phyloP scores from a whole-genome alignment of 2,888 invertebrate genomes.

The Auanema sp. region DNA sequence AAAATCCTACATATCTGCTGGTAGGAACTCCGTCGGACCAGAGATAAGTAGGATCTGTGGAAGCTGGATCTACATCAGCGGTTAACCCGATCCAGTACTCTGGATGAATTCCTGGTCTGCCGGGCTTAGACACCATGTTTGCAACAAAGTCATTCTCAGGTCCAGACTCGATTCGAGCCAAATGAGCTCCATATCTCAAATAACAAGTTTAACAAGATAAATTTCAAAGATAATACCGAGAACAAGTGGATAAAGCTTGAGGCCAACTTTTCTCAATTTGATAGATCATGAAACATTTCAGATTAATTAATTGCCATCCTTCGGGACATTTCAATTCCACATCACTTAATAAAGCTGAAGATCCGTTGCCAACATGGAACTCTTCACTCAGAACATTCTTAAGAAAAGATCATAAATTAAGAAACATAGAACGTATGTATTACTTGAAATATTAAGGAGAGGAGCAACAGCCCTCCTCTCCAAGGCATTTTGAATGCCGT shows the following conservation, averaged over 20 bases:
- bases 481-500: slow-evolving; percentile 17
- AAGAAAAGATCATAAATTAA: background rate
- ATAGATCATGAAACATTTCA: slow-evolving; percentile 57
- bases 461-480: slow-evolving; percentile 14
- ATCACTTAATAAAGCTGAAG: slow-evolving; percentile 28
- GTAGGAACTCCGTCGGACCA: slow-evolving; percentile 63
- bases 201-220: slow-evolving; percentile 10
- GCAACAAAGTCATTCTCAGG: slow-evolving; percentile 88
- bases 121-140: slow-evolving; percentile 72
- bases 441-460: slow-evolving; percentile 16
- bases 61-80: slow-evolving; percentile 7
- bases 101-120: slow-evolving; percentile 30
- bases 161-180: slow-evolving; percentile 87
- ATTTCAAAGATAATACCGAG: slow-evolving; percentile 33
- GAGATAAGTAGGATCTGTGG: slow-evolving; percentile 49
- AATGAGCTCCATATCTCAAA: slow-evolving; percentile 84
- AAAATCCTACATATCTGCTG: slow-evolving; percentile 73
- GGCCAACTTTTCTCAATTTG: slow-evolving; percentile 60
- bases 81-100: slow-evolving; percentile 56
- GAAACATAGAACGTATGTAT: background rate
- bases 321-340: slow-evolving; percentile 55
- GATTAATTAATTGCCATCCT: slow-evolving; percentile 57
- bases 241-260: slow-evolving; percentile 60
- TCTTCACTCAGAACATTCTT: background rate
- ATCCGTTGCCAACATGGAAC: slow-evolving; percentile 11